A percentile compares a stretch with the other conserved stretches of the same genome.
Evolutionary conservation across 2,113 vertebrate genomes (phyloP).

Genomic region (Erythrolamprus reginae): DNA sequence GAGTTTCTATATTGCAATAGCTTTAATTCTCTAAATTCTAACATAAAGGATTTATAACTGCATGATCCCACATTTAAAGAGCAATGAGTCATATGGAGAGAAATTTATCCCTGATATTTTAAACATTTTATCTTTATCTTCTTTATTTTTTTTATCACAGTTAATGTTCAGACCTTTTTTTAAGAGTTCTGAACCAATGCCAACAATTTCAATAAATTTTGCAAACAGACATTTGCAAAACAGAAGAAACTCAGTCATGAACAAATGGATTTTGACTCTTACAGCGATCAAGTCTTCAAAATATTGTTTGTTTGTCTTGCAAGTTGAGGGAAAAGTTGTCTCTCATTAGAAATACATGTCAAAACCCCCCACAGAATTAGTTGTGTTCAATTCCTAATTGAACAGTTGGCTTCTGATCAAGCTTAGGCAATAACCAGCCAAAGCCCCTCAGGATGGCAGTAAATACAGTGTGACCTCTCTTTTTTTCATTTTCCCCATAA

Average conservation of each 20-base stretch:
- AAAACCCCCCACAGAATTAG: constrained; percentile 46
- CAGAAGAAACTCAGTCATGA: neutral
- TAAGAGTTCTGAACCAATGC: neutral
- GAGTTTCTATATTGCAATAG: neutral
- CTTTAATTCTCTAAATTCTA: neutral
- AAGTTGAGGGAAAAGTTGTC: constrained; percentile 10
- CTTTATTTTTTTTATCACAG: neutral
- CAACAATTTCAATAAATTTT: neutral
- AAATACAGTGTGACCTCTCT: constrained; percentile 45
- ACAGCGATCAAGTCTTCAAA: constrained; percentile 7
- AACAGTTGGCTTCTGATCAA: constrained; percentile 67
- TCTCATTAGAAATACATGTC: constrained; percentile 41
- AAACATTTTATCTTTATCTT: neutral
- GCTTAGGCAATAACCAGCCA: constrained; percentile 48
- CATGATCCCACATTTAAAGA: neutral
- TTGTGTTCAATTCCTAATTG: constrained; percentile 66
- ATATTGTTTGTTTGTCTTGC: constrained; percentile 14
- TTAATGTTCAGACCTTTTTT: neutral
- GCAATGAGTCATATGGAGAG: neutral
- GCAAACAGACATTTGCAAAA: neutral
- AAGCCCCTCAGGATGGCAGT: constrained; percentile 46
- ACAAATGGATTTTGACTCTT: constrained; percentile 37
- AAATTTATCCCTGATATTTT: neutral
- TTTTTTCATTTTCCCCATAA: constrained; percentile 28
- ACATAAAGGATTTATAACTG: neutral